Base-by-base conservation (phyloP, 1,140 invertebrate species). In the Ruditapes philippinarum region DNA sequence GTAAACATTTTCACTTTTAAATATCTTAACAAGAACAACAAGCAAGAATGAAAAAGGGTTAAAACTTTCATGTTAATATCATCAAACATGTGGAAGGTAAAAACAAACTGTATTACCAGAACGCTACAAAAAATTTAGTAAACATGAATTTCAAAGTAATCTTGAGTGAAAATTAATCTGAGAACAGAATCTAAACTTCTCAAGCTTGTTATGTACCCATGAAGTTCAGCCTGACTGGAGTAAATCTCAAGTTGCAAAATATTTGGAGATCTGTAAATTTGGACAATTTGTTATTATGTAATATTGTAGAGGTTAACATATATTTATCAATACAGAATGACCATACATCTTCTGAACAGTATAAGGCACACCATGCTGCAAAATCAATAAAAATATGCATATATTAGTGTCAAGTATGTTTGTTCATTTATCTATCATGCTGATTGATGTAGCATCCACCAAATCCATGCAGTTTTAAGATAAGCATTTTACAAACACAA, bases 71-170 rank as follows among this genome's bases (percentile, higher is more conserved):
- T 11, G 85, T 88, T 79, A 88, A 79, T 79, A 5, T 45, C 31
- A 7, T 45, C 22, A 33, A 79, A 51, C 60, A 62, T 76, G 76
- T 49, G 73, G 51, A 88, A 88, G 51, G 57, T 60, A 88, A 80
- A 76, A 74, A 76, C 28, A 40, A 88, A 88, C 85, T 68, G 74
- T 88, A 88, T 88, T 88, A 88, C 85, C 85, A 88, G 51, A 88
- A 88, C 57, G 85, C 85, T 88, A 88, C 60, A 80, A 88, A 51
- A 49, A 88, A 88, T 68, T 51, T 65, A 80, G 76, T 88, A 25
- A 88, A 88, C 85, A 80, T 40, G 28, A 88, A 80, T 79, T 88
- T 51, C 42, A 84, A 49, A 70, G 42, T 51, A 80, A 80, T 70
- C 38, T 57, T 12, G 31, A 19, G 85, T 76, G 70, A 78, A 76